Base-by-base conservation (phyloP, 2,888 invertebrate species). In the Ochropleura leucogaster region DNA sequence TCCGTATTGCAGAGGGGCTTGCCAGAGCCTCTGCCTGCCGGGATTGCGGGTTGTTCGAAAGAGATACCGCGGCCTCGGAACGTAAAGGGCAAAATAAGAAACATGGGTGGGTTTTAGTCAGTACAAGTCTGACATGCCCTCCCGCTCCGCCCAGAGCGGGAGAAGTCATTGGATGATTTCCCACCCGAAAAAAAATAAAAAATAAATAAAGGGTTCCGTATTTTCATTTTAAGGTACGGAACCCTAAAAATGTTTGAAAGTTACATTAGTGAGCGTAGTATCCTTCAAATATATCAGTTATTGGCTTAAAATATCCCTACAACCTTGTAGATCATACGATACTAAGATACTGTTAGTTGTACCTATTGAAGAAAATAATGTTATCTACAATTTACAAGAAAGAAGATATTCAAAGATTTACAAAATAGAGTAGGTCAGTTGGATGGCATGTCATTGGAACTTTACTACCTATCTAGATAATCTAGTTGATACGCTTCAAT, bases 341-440 rank as follows among this genome's bases (percentile, higher is more conserved):
- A 49, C 20, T 42, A 47, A 14, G 55, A 64, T 73, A 49, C 20
- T 59, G 3, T 8, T 9, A 42, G 49, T 20, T 55, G 49, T 1
- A n/a, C 44, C 7, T 62, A 51, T 20, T 51, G 12, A 8, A 7
- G 77, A 77, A 71, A 1, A 10, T 16, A 18, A 12, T 46, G 44
- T 68, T 66, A 79, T 68, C 65, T 59, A 79, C 12, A 66, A 59
- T 69, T 80, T 10, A n/a, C 59, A 55, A 70, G 75, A 63, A 80
- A 49, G 67, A 46, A 49, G n/a, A 79, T 64, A 72, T 67, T n/a
- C n/a, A 55, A 66, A 69, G 55, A 69, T 79, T 79, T 70, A 60
- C 42, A 51, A 80, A 81, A 77, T 69, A 10, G 67, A 81, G 68
- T 81, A 82, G 82, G 82, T 68, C 72, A 73, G 10, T 44, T 1